Percentiles rank a stretch among this genome's conserved stretches.
These are phyloP conservation scores for Coelogynopora nodosa DNA, from an alignment of 2,888 invertebrate species.

Conservation along the genomic window DNA sequence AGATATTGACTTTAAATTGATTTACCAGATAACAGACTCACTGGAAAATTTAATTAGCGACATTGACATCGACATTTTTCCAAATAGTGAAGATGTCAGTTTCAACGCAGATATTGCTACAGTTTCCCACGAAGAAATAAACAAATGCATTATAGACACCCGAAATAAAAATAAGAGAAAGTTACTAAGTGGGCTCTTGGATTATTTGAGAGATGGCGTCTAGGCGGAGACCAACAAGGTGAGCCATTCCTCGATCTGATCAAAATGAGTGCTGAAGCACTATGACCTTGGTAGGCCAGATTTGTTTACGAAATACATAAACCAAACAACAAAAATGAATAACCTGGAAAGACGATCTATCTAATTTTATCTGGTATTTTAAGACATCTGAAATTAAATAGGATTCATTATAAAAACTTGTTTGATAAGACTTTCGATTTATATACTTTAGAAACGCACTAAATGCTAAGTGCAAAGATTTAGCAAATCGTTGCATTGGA, in stretches of 20 bases:
- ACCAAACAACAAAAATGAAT: not conserved
- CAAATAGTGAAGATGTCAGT: not conserved
- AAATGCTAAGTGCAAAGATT: not conserved
- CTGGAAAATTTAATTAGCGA: not conserved
- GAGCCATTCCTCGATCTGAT: not conserved
- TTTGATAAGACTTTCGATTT: not conserved
- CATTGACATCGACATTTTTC: not conserved
- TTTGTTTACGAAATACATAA: not conserved
- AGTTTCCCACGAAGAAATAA: not conserved
- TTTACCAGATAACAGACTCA: not conserved
- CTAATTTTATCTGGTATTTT: constrained; percentile 27
- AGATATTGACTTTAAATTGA: not conserved
- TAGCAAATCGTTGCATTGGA: constrained; percentile 2
- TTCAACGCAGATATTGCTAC: not conserved
- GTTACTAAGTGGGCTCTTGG: not conserved
- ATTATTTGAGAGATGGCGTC: not conserved
- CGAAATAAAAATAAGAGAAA: not conserved
- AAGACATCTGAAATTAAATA: not conserved
- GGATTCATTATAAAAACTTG: not conserved
- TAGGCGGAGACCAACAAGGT: not conserved
- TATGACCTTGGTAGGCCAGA: not conserved
- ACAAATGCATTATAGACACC: not conserved
- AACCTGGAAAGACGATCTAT: not conserved
- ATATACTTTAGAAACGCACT: not conserved
- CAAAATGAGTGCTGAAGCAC: not conserved